Evolutionary conservation across 2,113 vertebrate species (phyloP).

Genomic region (Rhineura floridana): DNA sequence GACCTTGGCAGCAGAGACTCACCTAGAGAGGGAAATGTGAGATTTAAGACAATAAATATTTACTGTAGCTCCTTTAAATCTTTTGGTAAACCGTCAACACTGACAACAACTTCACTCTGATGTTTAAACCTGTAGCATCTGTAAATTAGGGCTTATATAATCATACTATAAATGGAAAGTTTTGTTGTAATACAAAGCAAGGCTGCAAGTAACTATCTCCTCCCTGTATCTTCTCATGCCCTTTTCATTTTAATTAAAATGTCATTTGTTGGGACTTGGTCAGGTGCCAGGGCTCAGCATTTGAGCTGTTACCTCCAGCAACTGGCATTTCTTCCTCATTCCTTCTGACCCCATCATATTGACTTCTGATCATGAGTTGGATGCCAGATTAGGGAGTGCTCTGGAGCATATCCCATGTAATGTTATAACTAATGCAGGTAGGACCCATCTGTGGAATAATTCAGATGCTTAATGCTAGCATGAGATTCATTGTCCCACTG

Average conservation of each 20-base stretch:
- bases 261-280: conserved; percentile 12
- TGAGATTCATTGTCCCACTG: not conserved
- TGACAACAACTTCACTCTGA: conserved; percentile 35
- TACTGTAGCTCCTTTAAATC: conserved; percentile 39
- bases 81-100: conserved; percentile 52
- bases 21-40: conserved; percentile 49
- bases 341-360: not conserved
- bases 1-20: conserved; percentile 50
- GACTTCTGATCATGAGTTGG: not conserved
- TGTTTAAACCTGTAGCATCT: conserved; percentile 17
- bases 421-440: not conserved
- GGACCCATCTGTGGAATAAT: conserved; percentile 1
- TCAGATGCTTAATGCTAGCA: not conserved
- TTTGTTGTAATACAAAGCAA: not conserved
- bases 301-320: not conserved
- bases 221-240: not conserved
- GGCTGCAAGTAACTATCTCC: not conserved
- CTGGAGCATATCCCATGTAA: not conserved
- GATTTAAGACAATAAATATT: conserved; percentile 60
- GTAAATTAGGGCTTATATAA: conserved; percentile 14
- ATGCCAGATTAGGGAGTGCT: not conserved
- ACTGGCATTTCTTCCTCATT: conserved; percentile 5
- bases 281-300: not conserved
- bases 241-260: conserved; percentile 14
- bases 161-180: not conserved